Conservation (phyloP, 1,140 invertebrate genomes). For the Trichonephila clavipes region DNA sequence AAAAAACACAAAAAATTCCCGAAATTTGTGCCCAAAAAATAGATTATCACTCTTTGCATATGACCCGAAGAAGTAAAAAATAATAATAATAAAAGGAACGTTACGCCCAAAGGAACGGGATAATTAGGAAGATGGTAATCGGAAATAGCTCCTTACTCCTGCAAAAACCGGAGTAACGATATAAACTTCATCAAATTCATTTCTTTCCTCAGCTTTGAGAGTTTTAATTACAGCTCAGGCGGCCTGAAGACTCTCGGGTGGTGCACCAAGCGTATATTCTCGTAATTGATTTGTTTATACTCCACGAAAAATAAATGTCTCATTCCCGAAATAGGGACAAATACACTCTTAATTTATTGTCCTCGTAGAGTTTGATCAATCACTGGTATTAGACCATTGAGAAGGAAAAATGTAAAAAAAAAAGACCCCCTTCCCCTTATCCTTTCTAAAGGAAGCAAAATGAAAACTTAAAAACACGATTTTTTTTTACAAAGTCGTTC, state of each 20-base stretch:
- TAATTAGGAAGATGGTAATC: conserved; percentile 43
- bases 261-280: not conserved
- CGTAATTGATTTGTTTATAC: conserved; percentile 55
- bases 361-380: conserved; percentile 25
- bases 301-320: conserved; percentile 28
- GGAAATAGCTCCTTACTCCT: conserved; percentile 37
- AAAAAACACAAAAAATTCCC: not conserved
- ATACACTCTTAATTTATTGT: conserved; percentile 43
- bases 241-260: not conserved
- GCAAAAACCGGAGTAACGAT: conserved; percentile 48
- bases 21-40: conserved; percentile 24
- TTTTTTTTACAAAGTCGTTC: conserved; percentile 5
- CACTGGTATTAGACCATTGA: conserved; percentile 38
- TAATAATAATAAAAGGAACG: not conserved
- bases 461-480: not conserved
- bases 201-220: conserved; percentile 30
- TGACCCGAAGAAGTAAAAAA: not conserved
- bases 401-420: conserved; percentile 12
- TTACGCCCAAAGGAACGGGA: conserved; percentile 43
- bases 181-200: conserved; percentile 50
- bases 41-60: conserved; percentile 12
- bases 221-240: conserved; percentile 32
- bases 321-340: conserved; percentile 30
- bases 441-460: not conserved
- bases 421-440: not conserved